phyloP scores from a whole-genome alignment of 2,888 invertebrate species.

The Ellobium chinense region DNA sequence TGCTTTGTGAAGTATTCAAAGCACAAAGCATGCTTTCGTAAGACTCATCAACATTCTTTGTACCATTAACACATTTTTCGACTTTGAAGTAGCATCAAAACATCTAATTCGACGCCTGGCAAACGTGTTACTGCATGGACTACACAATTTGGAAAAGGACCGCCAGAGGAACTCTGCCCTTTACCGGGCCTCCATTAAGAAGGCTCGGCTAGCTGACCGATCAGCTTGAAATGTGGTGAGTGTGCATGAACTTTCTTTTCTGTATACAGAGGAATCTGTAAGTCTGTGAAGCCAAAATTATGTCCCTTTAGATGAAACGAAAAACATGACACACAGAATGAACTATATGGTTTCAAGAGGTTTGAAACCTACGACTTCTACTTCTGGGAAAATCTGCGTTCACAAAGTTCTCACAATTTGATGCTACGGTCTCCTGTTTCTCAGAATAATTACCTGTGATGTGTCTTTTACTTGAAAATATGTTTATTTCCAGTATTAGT shows the following conservation, averaged over 20 bases:
- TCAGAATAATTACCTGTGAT: too few species aligned
- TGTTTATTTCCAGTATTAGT: too few species aligned
- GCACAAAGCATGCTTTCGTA: neutral
- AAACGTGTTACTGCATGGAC: conserved; percentile 20
- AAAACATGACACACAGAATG: too few species aligned
- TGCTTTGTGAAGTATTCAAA: neutral
- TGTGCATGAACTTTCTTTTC: neutral
- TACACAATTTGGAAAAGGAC: conserved; percentile 8
- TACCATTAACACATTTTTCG: conserved; percentile 3
- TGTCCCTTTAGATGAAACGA: neutral
- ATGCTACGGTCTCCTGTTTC: too few species aligned
- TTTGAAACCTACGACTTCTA: too few species aligned
- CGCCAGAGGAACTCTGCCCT: neutral
- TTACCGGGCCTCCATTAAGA: conserved; percentile 4
- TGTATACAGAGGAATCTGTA: neutral
- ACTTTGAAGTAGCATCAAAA: neutral
- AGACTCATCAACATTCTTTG: conserved; percentile 5
- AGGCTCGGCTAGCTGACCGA: conserved; percentile 2
- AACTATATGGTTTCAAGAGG: too few species aligned
- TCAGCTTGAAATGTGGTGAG: neutral
- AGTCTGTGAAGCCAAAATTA: neutral
- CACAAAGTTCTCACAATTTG: too few species aligned
- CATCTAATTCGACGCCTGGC: neutral
- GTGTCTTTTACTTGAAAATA: too few species aligned
- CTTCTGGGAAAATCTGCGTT: too few species aligned